These are phyloP conservation scores for Eidolon dupreanum DNA, from an alignment of 2,797 vertebrate species.

Conservation along the genomic window DNA sequence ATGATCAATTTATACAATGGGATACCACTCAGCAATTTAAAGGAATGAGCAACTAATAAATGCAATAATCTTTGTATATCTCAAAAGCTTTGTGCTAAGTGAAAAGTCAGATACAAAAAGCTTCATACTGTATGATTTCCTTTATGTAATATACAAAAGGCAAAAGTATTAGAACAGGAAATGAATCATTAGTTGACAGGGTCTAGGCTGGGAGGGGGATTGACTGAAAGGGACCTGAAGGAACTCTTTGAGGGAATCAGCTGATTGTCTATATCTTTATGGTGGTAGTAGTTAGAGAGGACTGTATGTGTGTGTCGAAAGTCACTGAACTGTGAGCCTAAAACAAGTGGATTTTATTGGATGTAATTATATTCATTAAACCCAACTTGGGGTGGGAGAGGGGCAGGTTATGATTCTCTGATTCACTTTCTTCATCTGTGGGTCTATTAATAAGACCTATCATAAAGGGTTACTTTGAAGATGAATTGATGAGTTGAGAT, in stretches of 20 bases:
- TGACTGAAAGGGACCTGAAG: neutral
- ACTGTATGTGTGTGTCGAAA: neutral
- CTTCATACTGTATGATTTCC: neutral
- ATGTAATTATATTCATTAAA: neutral
- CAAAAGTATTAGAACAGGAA: neutral
- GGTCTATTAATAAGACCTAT: neutral
- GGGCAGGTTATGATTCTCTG: neutral
- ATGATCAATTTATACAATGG: neutral
- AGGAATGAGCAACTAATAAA: neutral
- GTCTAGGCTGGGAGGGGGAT: neutral
- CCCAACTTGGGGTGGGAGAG: neutral
- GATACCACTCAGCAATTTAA: neutral
- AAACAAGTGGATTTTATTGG: neutral
- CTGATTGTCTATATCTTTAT: neutral
- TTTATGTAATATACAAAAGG: neutral
- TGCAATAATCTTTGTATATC: neutral
- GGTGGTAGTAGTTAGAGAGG: neutral
- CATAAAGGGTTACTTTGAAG: neutral
- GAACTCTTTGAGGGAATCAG: neutral
- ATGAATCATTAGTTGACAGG: neutral
- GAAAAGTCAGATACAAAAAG: neutral
- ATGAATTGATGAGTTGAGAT: conserved; percentile 11
- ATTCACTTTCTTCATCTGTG: neutral
- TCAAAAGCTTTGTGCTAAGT: neutral
- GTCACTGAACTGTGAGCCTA: neutral